Evolutionary conservation across 92 coral and sea anemone genomes (phyloP).

Genomic region (Anthopleura xanthogrammica): DNA sequence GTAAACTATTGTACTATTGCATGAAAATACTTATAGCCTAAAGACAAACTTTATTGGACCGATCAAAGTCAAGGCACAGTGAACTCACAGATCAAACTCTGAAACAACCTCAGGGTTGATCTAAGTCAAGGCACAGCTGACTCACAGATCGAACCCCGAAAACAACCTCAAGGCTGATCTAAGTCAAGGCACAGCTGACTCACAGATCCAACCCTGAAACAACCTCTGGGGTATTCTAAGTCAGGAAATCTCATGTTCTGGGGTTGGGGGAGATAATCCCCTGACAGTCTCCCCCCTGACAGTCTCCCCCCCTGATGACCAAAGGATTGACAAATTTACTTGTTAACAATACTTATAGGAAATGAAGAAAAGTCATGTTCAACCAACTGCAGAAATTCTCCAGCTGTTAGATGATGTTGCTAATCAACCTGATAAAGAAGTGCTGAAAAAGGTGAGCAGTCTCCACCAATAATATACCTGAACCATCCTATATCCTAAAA

Average conservation of each 20-base stretch:
- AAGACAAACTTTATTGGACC: too few species aligned
- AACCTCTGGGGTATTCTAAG: too few species aligned
- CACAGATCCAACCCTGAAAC: too few species aligned
- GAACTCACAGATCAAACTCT: too few species aligned
- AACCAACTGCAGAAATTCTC: slow-evolving; percentile 52
- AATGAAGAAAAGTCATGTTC: slow-evolving; percentile 51
- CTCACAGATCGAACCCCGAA: too few species aligned
- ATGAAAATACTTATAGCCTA: too few species aligned
- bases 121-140: too few species aligned
- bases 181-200: too few species aligned
- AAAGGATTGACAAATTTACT: not conserved
- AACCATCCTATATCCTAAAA: not conserved
- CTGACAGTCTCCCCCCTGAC: not conserved
- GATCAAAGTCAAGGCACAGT: not conserved
- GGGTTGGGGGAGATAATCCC: too few species aligned
- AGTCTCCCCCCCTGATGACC: not conserved
- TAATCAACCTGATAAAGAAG: slow-evolving; percentile 24
- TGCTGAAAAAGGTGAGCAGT: slow-evolving; percentile 18
- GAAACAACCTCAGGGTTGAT: too few species aligned
- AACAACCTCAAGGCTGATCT: too few species aligned
- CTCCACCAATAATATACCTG: not conserved
- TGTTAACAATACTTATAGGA: slow-evolving; percentile 28
- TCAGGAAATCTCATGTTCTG: too few species aligned
- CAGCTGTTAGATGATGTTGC: slow-evolving; percentile 34
- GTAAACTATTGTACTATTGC: not conserved